These are phyloP conservation scores for Hirundo rustica DNA, from an alignment of 2,797 vertebrate species.

Conservation along the genomic window DNA sequence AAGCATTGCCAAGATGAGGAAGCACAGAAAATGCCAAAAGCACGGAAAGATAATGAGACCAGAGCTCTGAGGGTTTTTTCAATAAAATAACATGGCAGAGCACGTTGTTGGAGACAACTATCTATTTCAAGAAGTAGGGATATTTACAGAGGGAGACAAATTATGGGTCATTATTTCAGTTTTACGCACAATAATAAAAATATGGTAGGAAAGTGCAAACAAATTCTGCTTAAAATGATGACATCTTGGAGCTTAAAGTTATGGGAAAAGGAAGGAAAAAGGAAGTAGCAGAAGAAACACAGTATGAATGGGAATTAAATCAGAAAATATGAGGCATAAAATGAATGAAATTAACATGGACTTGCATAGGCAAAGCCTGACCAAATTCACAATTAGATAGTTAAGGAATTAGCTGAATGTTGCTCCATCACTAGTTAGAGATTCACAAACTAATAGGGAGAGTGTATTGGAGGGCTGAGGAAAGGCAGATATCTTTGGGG, in stretches of 20 bases:
- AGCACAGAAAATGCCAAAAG: slow-evolving; percentile 5
- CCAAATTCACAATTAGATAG: background rate
- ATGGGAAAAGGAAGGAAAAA: background rate
- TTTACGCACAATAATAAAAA: background rate
- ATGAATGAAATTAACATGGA: background rate
- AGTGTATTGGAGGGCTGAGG: background rate
- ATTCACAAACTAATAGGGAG: background rate
- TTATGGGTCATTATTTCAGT: background rate
- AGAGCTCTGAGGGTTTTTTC: background rate
- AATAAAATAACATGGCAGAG: background rate
- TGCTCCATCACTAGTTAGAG: background rate
- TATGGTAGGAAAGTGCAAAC: background rate
- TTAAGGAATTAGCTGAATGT: background rate
- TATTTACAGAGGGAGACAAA: background rate
- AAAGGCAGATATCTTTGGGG: background rate
- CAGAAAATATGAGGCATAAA: background rate
- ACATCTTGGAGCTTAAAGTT: background rate
- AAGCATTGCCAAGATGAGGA: background rate
- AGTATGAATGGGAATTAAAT: background rate
- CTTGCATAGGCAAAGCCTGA: background rate
- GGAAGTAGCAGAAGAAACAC: background rate
- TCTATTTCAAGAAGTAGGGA: background rate
- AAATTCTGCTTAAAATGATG: background rate
- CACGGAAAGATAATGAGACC: background rate
- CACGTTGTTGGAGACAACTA: background rate